Evolutionary conservation across 2,113 vertebrate genomes (phyloP).

Genomic region (Perca fluviatilis): DNA sequence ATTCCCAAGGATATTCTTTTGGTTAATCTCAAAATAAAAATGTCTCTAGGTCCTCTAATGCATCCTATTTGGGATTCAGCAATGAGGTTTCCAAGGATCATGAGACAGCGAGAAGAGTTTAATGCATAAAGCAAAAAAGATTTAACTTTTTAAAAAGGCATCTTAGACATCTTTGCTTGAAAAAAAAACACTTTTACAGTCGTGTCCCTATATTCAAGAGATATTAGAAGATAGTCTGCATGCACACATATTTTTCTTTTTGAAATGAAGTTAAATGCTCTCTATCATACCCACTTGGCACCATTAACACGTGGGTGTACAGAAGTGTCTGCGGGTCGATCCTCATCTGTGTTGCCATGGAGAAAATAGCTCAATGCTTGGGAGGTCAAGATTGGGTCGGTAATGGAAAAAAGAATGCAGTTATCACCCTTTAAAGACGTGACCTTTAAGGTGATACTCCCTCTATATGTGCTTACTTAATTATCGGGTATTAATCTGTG

Average conservation of each 20-base stretch:
- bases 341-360: slow-evolving; percentile 54
- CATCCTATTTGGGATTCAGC: background rate
- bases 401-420: slow-evolving; percentile 23
- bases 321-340: slow-evolving; percentile 7
- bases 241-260: background rate
- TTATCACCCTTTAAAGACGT: slow-evolving; percentile 42
- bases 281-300: slow-evolving; percentile 24
- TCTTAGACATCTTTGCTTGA: background rate
- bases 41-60: background rate
- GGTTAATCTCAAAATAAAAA: background rate
- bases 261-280: background rate
- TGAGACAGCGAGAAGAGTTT: background rate
- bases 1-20: background rate
- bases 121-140: background rate
- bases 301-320: slow-evolving; percentile 37
- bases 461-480: slow-evolving; percentile 3
- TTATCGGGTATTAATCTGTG: slow-evolving; percentile 4
- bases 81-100: background rate
- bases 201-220: background rate
- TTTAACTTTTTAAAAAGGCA: background rate
- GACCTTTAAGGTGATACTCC: background rate
- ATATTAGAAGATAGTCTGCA: background rate
- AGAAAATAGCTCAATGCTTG: slow-evolving; percentile 32
- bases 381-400: slow-evolving; percentile 48
- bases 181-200: background rate